Conservation (phyloP, 2,797 vertebrate genomes). For the Meda fulgida region DNA sequence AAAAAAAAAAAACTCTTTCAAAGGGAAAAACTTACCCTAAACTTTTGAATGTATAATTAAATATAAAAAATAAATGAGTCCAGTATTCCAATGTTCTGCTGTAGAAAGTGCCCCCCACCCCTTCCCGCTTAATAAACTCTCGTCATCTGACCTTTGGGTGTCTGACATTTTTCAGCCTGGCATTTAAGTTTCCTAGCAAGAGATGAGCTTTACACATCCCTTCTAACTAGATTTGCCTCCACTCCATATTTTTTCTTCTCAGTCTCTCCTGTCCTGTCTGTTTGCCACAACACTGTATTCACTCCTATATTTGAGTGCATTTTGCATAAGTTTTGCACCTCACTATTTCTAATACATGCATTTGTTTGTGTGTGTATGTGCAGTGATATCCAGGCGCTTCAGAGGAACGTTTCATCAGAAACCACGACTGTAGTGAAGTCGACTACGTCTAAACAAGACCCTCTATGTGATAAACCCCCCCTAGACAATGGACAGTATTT, state of each 20-base stretch:
- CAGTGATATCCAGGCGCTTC: constrained; percentile 93
- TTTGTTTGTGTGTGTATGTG: constrained; percentile 23
- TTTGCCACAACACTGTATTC: not conserved
- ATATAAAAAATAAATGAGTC: not conserved
- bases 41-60: not conserved
- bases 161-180: constrained; percentile 27
- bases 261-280: not conserved
- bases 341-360: not conserved
- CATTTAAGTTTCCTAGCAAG: constrained; percentile 18
- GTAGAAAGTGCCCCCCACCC: not conserved
- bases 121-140: not conserved
- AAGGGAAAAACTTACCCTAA: not conserved
- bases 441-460: constrained; percentile 72
- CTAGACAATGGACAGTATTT: constrained; percentile 87
- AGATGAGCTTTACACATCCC: not conserved
- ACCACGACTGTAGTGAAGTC: constrained; percentile 73
- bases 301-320: not conserved
- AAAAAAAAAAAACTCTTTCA: too few relatives aligned
- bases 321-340: not conserved
- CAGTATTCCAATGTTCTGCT: not conserved
- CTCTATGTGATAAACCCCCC: constrained; percentile 76
- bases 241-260: not conserved
- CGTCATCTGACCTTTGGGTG: constrained; percentile 8
- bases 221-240: not conserved
- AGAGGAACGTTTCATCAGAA: constrained; percentile 80